Evolutionary conservation across 2,113 vertebrate genomes (phyloP).

Genomic region (Oenanthe melanoleuca): DNA sequence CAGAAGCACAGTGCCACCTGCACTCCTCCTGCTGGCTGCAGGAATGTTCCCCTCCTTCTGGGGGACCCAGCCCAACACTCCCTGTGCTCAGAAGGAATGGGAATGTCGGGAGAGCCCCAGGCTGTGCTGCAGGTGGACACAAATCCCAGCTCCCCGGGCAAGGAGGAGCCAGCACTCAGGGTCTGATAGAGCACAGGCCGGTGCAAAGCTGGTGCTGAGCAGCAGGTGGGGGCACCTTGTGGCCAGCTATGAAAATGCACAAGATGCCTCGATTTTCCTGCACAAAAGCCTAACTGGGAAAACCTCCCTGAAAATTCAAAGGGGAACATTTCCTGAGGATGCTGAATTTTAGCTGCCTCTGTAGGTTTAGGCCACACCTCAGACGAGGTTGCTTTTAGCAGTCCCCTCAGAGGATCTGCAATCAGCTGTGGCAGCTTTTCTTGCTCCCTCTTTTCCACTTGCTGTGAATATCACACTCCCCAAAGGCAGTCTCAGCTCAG

Average conservation of each 20-base stretch:
- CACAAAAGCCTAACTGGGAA: background rate
- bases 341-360: background rate
- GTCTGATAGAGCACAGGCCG: background rate
- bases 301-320: background rate
- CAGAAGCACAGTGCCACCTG: background rate
- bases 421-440: background rate
- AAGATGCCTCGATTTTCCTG: background rate
- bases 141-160: background rate
- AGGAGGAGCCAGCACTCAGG: fast-evolving
- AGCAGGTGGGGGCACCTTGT: constrained; percentile 69
- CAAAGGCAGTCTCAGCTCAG: background rate
- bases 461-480: background rate
- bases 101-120: background rate
- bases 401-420: background rate
- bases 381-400: background rate
- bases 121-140: background rate
- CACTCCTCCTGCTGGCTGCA: background rate
- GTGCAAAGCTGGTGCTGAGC: background rate
- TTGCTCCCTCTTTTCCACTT: background rate
- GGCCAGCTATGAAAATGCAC: constrained; percentile 11
- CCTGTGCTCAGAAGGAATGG: background rate
- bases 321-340: background rate
- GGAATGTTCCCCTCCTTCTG: background rate
- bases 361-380: background rate
- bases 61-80: background rate